Evolutionary conservation across 2,797 vertebrate genomes (phyloP).

Genomic region (Arrhamphus sclerolepis): DNA sequence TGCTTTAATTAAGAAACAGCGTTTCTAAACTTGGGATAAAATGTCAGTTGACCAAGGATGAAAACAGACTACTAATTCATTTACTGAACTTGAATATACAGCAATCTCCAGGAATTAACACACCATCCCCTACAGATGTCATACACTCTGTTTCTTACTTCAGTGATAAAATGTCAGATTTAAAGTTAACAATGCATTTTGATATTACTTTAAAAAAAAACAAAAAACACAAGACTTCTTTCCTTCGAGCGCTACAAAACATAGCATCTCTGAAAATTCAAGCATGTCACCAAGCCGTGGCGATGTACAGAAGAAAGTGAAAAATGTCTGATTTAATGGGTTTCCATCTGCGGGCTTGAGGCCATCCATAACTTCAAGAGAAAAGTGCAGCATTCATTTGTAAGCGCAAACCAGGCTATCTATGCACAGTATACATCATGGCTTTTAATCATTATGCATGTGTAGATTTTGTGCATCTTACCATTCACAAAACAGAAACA

Average conservation of each 20-base stretch:
- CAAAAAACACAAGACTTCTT: no score
- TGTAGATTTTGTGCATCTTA: slow-evolving; percentile 18
- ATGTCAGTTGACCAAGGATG: no score
- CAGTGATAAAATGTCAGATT: no score
- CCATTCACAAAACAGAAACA: not conserved
- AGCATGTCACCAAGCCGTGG: slow-evolving; percentile 3
- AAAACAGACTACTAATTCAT: no score
- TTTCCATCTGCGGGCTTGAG: slow-evolving; percentile 42
- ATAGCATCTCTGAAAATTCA: slow-evolving; percentile 14
- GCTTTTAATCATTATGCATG: slow-evolving; percentile 17
- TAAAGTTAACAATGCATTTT: no score
- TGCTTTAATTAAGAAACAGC: no score
- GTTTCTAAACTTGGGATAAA: no score
- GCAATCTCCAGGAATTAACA: no score
- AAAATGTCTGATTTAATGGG: slow-evolving; percentile 53
- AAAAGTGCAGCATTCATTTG: slow-evolving; percentile 7
- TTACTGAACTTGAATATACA: no score
- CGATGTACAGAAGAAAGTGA: slow-evolving; percentile 18
- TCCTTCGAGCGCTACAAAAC: slow-evolving; percentile 22
- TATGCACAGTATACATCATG: slow-evolving; percentile 20
- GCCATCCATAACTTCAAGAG: slow-evolving; percentile 32
- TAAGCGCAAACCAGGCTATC: slow-evolving; percentile 7
- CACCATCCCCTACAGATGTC: no score
- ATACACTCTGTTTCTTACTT: no score
- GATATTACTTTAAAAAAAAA: no score